Percentiles rank a stretch among this genome's conserved stretches.
phyloP scores from a whole-genome alignment of 2,888 invertebrate species.

The Saturnia japonica region DNA sequence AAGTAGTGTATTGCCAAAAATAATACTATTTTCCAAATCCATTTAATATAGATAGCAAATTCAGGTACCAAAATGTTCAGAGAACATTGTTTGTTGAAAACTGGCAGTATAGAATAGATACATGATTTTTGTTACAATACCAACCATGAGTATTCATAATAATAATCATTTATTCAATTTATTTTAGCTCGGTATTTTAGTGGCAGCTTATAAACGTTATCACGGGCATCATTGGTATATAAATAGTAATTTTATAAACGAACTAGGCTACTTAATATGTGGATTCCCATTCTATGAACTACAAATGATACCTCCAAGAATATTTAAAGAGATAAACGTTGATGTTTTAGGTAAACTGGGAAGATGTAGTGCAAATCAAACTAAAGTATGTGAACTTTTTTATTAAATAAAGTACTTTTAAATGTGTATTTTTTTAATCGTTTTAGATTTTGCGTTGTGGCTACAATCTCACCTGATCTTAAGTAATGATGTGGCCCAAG shows the following conservation, averaged over 20 bases:
- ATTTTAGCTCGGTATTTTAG: slow-evolving; percentile 68
- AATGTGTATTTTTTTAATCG: too few relatives aligned
- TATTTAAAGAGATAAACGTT: slow-evolving; percentile 55
- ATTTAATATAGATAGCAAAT: neutral
- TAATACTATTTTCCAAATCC: neutral
- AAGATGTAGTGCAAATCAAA: slow-evolving; percentile 59
- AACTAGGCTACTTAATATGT: slow-evolving; percentile 67
- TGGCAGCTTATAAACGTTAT: slow-evolving; percentile 67
- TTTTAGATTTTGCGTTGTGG: too few relatives aligned
- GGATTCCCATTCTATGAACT: slow-evolving; percentile 66
- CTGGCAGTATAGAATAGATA: neutral
- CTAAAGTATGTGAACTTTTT: slow-evolving; percentile 43
- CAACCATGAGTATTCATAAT: neutral
- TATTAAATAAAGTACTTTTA: neutral
- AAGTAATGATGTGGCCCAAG: too few relatives aligned
- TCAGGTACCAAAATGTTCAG: neutral
- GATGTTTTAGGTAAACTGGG: slow-evolving; percentile 57
- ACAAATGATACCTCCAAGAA: slow-evolving; percentile 53
- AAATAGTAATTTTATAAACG: slow-evolving; percentile 60
- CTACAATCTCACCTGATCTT: too few relatives aligned
- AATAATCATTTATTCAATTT: too few relatives aligned
- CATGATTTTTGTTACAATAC: too few relatives aligned
- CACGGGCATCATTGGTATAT: slow-evolving; percentile 61
- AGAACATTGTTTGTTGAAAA: neutral
- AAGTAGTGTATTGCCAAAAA: too few relatives aligned